Evolutionary conservation across 2,888 invertebrate species (phyloP), one percentile per base, ranked within the genome.

Genomic region (Pterostichus niger): DNA sequence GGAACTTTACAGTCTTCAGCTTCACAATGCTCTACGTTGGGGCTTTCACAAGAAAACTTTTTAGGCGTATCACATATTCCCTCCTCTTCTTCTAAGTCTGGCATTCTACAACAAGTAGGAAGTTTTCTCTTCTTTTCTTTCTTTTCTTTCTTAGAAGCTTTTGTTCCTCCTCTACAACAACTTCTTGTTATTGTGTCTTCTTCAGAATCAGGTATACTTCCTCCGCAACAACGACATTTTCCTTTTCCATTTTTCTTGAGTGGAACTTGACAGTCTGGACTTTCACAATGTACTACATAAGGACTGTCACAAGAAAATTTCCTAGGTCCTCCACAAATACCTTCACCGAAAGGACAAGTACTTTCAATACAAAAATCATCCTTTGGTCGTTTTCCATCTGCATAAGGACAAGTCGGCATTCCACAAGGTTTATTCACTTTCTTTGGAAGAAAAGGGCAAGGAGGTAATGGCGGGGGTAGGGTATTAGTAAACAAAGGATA

Each of bases 341-440:
- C 79, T 52, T 46, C 52, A 5, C 52, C 80, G 7, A 9, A 56
- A 9, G 77, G 75, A 52, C 75, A 75, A 24, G 75, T 75, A 6
- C n/a, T n/a, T n/a, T 13, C 33, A n/a, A 75, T 33, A 33, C 75
- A 75, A n/a, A 75, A 75, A 52, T 77, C 56, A 77, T 77, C 77
- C 7, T 13, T 77, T 56, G 33, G 35, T 54, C 49, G 24, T 73
- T 44, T 46, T n/a, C 15, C 40, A 33, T 75, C 5, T 13, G 49
- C 15, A 13, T 56, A 77, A 9, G 77, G 77, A 40, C 77, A 77
- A 10, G 24, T 40, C 10, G 77, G 40, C 13, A 13, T 54, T 33
- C 35, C 40, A 40, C 77, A 77, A 40, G 56, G 15, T 13, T 75
- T 49, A 7, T 52, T 49, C 13, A 7, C 5, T 24, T 73, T 54